Base-by-base conservation (phyloP, 2,113 vertebrate genomes). In the Prolemur simus region DNA sequence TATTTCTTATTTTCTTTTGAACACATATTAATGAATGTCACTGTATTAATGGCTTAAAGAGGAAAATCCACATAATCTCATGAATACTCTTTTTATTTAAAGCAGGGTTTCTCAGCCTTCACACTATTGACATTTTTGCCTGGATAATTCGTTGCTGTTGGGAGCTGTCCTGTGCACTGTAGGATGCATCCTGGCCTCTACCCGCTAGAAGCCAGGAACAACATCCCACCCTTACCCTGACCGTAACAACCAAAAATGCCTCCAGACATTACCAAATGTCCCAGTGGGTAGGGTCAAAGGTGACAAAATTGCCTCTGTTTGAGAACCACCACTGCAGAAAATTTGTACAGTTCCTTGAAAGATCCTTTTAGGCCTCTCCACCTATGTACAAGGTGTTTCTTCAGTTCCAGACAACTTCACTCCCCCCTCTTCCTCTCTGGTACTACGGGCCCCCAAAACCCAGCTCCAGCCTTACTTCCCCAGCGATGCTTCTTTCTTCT, bases 181-280 rank as follows among this genome's bases (percentile, higher is more conserved):
- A 80, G 37, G 32, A 63, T 42, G 23, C 34, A 89, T 73, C 47
- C 15, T 89, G 52, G 52, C 64, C 47, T 42, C 27, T 6, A 73
- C 11, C 86, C 71, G 52, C 83, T 45, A 63, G 34, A 91, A 42
- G 42, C 66, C 37, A 73, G 45, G 52, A 76, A 58, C 52, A 96
- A 42, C 14, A 23, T n/a, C 27, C 69, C 34, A 45, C 27, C 47
- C 20, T 23, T 7, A 77, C 13, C 69, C 29, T 37, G 0, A 0
- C 37, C 56, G 1, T 66, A 80, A 80, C 37, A 78, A 92, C 47
- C 82, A 84, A 49, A 54, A 84, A 45, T 52, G 10, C 66, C 12
- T 91, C 93, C 71, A 71, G 21, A 84, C 39, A 73, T 89, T 54
- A 78, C 18, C 71, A 96, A 88, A 88, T 66, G 52, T 85, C 52